phyloP scores from a whole-genome alignment of 2,113 vertebrate genomes.

The Hemicordylus capensis region DNA sequence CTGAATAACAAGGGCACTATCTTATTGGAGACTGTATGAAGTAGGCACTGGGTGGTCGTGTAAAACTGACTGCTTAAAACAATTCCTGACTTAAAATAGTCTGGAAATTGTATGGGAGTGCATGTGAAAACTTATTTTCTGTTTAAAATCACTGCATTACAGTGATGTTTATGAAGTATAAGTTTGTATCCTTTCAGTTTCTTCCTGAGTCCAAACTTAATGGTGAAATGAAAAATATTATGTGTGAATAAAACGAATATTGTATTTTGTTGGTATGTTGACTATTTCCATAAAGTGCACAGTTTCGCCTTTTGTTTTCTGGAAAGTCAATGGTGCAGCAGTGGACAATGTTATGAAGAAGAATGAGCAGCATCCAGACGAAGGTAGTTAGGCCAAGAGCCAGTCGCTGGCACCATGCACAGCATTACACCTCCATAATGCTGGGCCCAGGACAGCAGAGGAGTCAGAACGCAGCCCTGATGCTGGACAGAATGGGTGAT shows the following conservation, averaged over 20 bases:
- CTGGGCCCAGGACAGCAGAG: no score
- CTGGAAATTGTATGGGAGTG: slow-evolving; percentile 9
- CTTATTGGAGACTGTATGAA: neutral
- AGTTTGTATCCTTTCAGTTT: neutral
- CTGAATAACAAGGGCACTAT: neutral
- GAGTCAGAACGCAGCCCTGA: no score
- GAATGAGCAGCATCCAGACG: no score
- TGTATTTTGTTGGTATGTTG: neutral
- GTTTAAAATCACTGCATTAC: neutral
- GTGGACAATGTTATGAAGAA: no score
- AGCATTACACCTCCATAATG: no score
- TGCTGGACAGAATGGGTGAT: no score
- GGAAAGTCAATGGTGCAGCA: no score
- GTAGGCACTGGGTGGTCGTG: neutral
- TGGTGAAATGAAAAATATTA: slow-evolving; percentile 14
- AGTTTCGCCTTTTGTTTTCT: neutral
- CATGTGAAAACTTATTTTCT: neutral
- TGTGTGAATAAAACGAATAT: neutral
- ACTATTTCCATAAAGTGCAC: neutral
- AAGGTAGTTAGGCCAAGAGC: no score
- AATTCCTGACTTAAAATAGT: slow-evolving; percentile 21
- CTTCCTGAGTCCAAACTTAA: slow-evolving; percentile 15
- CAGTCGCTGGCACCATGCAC: no score
- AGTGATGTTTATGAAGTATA: neutral
- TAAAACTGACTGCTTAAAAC: slow-evolving; percentile 24